Percentiles rank a stretch among this genome's conserved stretches.
These are phyloP conservation scores for Metopolophium dirhodum DNA, from an alignment of 1,140 invertebrate species.

Conservation along the genomic window DNA sequence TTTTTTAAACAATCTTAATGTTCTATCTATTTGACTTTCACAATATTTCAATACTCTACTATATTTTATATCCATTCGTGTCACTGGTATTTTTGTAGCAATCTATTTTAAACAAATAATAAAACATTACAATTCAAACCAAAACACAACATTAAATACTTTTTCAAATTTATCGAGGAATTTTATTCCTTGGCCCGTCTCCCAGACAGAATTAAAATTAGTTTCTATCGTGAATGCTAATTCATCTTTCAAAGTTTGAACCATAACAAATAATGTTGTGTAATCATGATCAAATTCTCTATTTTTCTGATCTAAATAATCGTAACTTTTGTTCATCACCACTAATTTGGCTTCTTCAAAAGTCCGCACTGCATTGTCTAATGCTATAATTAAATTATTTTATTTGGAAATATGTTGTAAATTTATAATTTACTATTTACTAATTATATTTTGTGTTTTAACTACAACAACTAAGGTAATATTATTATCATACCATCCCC, in stretches of 20 bases:
- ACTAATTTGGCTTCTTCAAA: conserved; percentile 79
- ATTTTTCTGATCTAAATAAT: conserved; percentile 90
- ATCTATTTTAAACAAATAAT: conserved; percentile 65
- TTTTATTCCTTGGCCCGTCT: conserved; percentile 86
- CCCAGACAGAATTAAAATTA: conserved; percentile 89
- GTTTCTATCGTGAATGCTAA: conserved; percentile 81
- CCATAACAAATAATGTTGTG: conserved; percentile 79
- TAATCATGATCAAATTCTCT: conserved; percentile 87
- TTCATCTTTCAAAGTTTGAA: conserved; percentile 77
- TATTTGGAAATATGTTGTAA: not conserved
- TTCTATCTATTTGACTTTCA: conserved; percentile 84
- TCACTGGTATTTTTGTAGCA: conserved; percentile 80
- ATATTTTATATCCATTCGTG: conserved; percentile 85
- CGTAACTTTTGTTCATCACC: conserved; percentile 85
- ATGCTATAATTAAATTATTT: conserved; percentile 64
- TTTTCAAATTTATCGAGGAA: conserved; percentile 88
- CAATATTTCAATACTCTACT: conserved; percentile 82
- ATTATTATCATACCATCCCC: conserved; percentile 61
- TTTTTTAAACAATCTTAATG: conserved; percentile 84
- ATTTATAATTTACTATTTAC: not conserved
- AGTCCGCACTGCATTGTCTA: conserved; percentile 77
- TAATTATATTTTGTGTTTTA: not conserved
- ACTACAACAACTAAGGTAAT: not conserved
- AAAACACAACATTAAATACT: conserved; percentile 63
- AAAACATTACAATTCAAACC: not conserved